Evolutionary conservation across 2,797 vertebrate genomes (phyloP).

Genomic region (Chaetophractus vellerosus): DNA sequence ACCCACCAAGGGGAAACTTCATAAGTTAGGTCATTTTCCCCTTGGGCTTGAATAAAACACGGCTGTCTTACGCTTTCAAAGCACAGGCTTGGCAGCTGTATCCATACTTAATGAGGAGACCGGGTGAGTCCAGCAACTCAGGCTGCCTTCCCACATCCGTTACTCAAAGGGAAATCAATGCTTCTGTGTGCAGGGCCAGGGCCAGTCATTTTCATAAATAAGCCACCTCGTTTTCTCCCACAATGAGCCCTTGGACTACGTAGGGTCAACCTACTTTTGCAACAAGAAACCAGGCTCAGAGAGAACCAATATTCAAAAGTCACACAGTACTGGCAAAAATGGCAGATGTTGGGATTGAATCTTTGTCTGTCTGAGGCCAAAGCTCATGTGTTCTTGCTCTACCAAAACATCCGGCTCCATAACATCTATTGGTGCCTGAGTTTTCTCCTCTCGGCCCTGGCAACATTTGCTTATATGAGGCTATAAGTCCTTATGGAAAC

Average conservation of each 20-base stretch:
- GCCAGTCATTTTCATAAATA: not conserved
- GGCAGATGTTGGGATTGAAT: not conserved
- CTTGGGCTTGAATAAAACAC: not conserved
- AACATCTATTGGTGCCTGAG: fast-evolving
- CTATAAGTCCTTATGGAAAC: not conserved
- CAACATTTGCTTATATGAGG: not conserved
- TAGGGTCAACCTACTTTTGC: not conserved
- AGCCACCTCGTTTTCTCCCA: not conserved
- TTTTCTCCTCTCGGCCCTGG: not conserved
- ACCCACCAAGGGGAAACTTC: not conserved
- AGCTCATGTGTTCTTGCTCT: not conserved
- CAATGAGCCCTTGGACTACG: not conserved
- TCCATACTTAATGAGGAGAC: not conserved
- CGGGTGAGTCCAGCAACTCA: not conserved
- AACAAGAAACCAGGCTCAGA: not conserved
- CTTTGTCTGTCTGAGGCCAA: not conserved
- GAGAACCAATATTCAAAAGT: not conserved
- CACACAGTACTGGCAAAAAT: not conserved
- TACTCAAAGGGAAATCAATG: not conserved
- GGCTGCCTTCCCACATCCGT: not conserved
- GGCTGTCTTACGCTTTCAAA: not conserved
- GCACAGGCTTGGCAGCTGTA: not conserved
- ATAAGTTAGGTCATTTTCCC: not conserved
- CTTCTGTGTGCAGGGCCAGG: not conserved
- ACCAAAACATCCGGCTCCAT: not conserved